Evolutionary conservation across 2,797 vertebrate species (phyloP).

Genomic region (Sphenodon punctatus): DNA sequence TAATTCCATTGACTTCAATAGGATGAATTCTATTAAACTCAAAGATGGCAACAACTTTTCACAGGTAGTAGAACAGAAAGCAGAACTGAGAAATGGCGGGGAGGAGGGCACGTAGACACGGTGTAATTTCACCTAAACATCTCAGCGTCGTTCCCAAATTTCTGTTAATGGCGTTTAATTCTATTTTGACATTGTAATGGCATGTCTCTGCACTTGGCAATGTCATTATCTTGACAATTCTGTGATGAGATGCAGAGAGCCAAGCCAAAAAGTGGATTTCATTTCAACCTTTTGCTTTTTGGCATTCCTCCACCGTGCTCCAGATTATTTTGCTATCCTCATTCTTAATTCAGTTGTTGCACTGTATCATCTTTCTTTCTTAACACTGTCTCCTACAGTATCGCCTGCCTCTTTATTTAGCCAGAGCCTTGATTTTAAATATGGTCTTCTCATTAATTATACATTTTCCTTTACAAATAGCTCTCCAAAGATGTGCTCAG

Average conservation of each 20-base stretch:
- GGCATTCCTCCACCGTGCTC: fast-evolving
- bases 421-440: background rate
- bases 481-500: background rate
- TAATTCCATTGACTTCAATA: background rate
- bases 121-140: background rate
- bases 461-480: background rate
- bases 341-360: fast-evolving
- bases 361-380: background rate
- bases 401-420: background rate
- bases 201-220: constrained; percentile 25
- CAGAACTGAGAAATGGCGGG: background rate
- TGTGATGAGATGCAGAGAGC: background rate
- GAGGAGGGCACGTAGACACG: background rate
- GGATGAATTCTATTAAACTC: background rate
- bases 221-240: constrained; percentile 36
- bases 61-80: background rate
- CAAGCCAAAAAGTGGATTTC: background rate
- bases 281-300: background rate
- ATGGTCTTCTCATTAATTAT: background rate
- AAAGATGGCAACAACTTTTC: background rate
- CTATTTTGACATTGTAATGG: constrained; percentile 35
- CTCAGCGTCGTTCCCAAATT: background rate
- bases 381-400: background rate
- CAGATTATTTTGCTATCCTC: background rate
- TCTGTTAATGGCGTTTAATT: constrained; percentile 33